These are phyloP conservation scores for Engraulis encrasicolus DNA, from an alignment of 2,113 vertebrate genomes.

Conservation along the genomic window DNA sequence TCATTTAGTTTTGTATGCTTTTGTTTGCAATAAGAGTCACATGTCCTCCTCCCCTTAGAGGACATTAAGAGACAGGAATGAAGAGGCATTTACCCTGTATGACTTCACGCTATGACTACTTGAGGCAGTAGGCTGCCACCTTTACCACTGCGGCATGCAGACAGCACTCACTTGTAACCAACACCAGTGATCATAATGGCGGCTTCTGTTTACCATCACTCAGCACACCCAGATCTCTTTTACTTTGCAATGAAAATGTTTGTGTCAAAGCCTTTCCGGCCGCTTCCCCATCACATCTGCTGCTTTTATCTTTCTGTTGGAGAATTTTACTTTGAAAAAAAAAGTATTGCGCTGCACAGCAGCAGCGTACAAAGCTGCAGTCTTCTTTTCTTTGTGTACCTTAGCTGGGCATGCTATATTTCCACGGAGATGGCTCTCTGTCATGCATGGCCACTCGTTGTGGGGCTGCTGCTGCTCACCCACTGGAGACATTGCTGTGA, in stretches of 20 bases:
- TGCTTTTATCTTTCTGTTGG: not conserved
- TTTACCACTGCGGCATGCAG: not conserved
- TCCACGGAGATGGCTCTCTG: slow-evolving; percentile 12
- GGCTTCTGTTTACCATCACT: slow-evolving; percentile 5
- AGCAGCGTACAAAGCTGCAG: not conserved
- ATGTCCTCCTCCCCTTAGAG: no score
- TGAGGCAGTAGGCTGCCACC: not conserved
- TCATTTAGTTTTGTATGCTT: no score
- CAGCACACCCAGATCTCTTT: not conserved
- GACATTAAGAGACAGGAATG: no score
- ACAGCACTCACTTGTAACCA: not conserved
- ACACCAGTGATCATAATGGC: not conserved
- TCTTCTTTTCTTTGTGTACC: not conserved
- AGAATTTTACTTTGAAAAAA: not conserved
- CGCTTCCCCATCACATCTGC: not conserved
- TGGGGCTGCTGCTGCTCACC: not conserved
- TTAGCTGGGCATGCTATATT: not conserved
- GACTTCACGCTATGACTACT: no score
- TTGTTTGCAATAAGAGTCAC: no score
- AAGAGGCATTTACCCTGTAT: no score
- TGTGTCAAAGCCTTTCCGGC: not conserved
- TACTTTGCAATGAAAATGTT: not conserved
- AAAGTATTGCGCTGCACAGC: no score
- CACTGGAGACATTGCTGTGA: not conserved
- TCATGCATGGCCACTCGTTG: not conserved